These are phyloP conservation scores for Calycopis cecrops DNA, from an alignment of 1,140 invertebrate genomes.

Conservation along the genomic window DNA sequence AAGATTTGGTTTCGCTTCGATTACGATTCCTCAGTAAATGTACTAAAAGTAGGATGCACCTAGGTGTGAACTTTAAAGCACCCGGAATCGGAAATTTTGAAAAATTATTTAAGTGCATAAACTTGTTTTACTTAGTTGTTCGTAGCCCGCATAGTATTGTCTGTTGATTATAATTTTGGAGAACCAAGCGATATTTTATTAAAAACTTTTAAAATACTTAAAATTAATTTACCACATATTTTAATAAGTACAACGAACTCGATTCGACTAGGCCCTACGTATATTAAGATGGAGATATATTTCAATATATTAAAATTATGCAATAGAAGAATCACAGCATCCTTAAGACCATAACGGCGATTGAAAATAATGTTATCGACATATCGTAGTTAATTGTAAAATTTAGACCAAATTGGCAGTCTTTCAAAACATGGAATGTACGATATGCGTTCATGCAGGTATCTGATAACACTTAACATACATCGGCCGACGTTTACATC, in stretches of 20 bases:
- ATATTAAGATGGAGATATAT: conserved; percentile 66
- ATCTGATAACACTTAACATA: conserved; percentile 70
- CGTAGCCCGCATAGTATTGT: conserved; percentile 65
- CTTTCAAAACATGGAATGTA: conserved; percentile 74
- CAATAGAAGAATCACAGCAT: conserved; percentile 75
- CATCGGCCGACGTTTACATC: conserved; percentile 62
- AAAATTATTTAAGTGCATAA: conserved; percentile 65
- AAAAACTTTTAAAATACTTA: conserved; percentile 66
- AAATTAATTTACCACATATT: conserved; percentile 56
- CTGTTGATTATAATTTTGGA: conserved; percentile 48
- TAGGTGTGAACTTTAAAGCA: too few relatives aligned
- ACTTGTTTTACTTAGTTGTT: conserved; percentile 41
- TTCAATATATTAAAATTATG: conserved; percentile 54
- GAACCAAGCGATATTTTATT: conserved; percentile 59
- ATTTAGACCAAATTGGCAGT: conserved; percentile 75
- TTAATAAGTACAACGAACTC: conserved; percentile 66
- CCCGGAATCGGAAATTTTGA: conserved; percentile 70
- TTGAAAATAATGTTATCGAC: conserved; percentile 69
- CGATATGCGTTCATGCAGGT: conserved; percentile 74
- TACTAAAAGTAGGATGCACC: too few relatives aligned
- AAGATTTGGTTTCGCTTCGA: too few relatives aligned
- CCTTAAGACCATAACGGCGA: conserved; percentile 70
- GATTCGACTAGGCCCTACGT: conserved; percentile 67
- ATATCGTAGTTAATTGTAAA: conserved; percentile 72
- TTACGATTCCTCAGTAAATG: too few relatives aligned